Evolutionary conservation across 2,888 invertebrate genomes (phyloP), one percentile per base, ranked within the genome.

Genomic region (Lacanobia oleracea): DNA sequence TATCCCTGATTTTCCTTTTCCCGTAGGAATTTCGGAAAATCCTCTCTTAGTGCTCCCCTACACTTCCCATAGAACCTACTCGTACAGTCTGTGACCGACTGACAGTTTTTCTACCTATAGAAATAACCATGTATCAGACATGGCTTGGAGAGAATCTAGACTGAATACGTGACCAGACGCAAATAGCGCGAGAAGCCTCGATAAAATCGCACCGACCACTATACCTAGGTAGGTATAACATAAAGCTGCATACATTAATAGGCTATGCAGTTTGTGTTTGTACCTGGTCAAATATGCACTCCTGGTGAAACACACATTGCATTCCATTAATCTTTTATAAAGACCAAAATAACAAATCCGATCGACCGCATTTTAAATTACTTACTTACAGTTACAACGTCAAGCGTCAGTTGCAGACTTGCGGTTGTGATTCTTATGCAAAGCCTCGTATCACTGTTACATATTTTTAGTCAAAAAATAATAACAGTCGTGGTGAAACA

Each of bases 141-240:
- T 27, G 27, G 43, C 70, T 74, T 40, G 66, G 37, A 53, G 43
- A 57, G 23, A 56, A 71, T 72, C 72, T 75, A 79, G 72, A 75
- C 67, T 56, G 72, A 77, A 79, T 76, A 80, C 86, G 80, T 84
- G 85, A 80, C 80, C 60, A 79, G 72, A 62, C 74, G 70, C 62
- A 77, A 77, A 77, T 70, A 66, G 66, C 68, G 33, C n/a, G 56
- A 43, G 60, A 59, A 59, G 53, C 73, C 51, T 57, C 64, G 74
- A 82, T 78, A 77, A 72, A 76, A 80, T 76, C 57, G 50, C 21
- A 51, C 43, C n/a, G 27, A 57, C 62, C 48, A 48, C 48, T 48
- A 48, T 8, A 8, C 18, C 48, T 48, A 14, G 33, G 54, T 68
- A 48, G 10, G 3, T 64, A 45, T 61, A 69, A 1, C 7, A 48